A percentile compares a stretch with the other conserved stretches of the same genome.
Evolutionary conservation across 2,797 vertebrate species (phyloP).

Genomic region (Pogonophryne albipinna): DNA sequence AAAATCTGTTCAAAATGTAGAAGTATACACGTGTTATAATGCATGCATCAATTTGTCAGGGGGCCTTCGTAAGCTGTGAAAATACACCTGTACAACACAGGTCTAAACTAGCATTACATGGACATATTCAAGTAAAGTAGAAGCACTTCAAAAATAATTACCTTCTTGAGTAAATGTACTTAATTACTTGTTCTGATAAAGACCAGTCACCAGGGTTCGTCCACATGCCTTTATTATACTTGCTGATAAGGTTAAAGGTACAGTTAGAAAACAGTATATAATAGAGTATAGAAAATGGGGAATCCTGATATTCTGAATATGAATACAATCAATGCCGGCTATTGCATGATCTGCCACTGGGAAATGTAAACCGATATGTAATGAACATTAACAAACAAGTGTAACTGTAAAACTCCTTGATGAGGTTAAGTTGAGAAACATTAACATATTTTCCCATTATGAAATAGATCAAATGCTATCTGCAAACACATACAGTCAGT

Average conservation of each 20-base stretch:
- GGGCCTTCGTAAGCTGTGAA: too few relatives aligned
- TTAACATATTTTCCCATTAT: conserved; percentile 4
- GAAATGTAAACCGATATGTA: neutral
- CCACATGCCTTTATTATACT: conserved; percentile 27
- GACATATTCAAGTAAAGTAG: too few relatives aligned
- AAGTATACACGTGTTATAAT: neutral
- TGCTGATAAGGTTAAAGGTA: too few relatives aligned
- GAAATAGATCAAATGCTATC: conserved; percentile 3
- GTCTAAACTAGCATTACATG: too few relatives aligned
- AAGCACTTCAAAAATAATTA: too few relatives aligned
- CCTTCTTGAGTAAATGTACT: neutral
- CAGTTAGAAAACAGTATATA: neutral
- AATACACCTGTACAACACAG: too few relatives aligned
- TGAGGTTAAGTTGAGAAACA: neutral
- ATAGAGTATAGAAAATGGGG: neutral
- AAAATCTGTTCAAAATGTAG: neutral
- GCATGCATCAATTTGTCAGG: too few relatives aligned
- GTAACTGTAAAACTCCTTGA: neutral
- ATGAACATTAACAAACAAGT: conserved; percentile 1
- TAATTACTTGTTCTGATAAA: neutral
- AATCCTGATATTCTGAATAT: neutral
- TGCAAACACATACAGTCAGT: conserved; percentile 2
- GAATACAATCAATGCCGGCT: conserved; percentile 18
- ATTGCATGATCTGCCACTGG: neutral
- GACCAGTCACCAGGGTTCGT: neutral